Conservation (phyloP, 92 coral and sea anemone genomes). For the Porites rus region DNA sequence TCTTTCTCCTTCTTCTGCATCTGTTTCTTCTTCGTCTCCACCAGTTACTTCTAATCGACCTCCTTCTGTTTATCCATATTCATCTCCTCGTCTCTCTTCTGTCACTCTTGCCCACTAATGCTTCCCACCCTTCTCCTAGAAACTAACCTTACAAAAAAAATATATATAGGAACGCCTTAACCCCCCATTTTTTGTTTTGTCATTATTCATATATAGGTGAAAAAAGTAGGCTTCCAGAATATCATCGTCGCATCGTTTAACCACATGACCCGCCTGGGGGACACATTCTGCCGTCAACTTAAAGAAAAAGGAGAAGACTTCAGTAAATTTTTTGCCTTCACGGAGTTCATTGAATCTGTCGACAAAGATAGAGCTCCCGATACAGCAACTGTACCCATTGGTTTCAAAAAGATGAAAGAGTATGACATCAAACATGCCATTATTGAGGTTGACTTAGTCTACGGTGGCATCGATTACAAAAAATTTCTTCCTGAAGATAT, state of each 20-base stretch:
- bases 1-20: too few species aligned
- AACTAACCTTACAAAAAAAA: too few species aligned
- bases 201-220: not conserved
- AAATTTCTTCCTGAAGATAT: constrained; percentile 22
- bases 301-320: constrained; percentile 50
- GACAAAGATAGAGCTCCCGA: constrained; percentile 18
- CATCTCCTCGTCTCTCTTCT: not conserved
- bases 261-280: not conserved
- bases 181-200: not conserved
- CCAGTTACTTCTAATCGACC: too few species aligned
- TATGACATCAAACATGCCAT: constrained; percentile 32
- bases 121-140: too few species aligned
- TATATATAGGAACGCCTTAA: not conserved
- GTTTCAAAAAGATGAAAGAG: constrained; percentile 30
- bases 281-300: constrained; percentile 26
- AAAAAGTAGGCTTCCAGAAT: not conserved
- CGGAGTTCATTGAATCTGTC: constrained; percentile 31
- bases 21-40: too few species aligned
- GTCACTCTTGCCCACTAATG: too few species aligned
- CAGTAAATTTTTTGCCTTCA: constrained; percentile 25
- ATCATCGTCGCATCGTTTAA: not conserved
- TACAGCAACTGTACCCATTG: constrained; percentile 40
- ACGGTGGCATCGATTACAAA: constrained; percentile 30
- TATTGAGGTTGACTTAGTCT: constrained; percentile 43
- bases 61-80: not conserved